Conservation (phyloP, 1,140 invertebrate genomes). For the Octopus sinensis region DNA sequence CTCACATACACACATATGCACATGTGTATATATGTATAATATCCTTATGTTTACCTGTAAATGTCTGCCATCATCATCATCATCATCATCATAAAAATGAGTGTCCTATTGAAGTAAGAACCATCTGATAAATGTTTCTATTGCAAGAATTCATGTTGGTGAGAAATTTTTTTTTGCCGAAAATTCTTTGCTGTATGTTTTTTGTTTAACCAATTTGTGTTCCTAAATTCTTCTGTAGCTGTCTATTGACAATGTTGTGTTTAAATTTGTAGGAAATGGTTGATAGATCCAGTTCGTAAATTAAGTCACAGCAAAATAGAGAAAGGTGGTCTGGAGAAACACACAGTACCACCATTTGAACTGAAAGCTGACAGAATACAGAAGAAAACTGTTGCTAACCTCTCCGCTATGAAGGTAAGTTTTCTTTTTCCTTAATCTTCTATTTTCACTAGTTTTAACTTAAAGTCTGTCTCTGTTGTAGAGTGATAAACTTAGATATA, state of each 20-base stretch:
- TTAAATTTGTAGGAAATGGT: constrained; percentile 77
- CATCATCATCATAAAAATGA: no score
- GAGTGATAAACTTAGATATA: no score
- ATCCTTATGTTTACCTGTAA: no score
- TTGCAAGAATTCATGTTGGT: no score
- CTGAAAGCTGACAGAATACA: constrained; percentile 10
- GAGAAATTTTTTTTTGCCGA: neutral
- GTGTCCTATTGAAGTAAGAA: no score
- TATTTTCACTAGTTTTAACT: neutral
- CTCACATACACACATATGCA: no score
- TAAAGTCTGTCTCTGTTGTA: no score
- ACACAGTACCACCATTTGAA: constrained; percentile 11
- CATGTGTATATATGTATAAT: no score
- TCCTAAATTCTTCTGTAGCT: constrained; percentile 5
- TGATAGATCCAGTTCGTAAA: constrained; percentile 83
- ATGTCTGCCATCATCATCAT: no score
- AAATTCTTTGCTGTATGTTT: neutral
- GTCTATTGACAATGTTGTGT: neutral
- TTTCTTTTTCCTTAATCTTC: neutral
- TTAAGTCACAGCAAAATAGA: constrained; percentile 84
- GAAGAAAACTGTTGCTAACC: neutral
- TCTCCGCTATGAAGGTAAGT: constrained; percentile 4
- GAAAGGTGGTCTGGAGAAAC: constrained; percentile 60
- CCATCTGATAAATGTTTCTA: no score
- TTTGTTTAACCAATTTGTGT: neutral